Percentiles rank a stretch among this genome's conserved stretches.
These are phyloP conservation scores for Alfaro cultratus DNA, from an alignment of 2,797 vertebrate species.

Conservation along the genomic window DNA sequence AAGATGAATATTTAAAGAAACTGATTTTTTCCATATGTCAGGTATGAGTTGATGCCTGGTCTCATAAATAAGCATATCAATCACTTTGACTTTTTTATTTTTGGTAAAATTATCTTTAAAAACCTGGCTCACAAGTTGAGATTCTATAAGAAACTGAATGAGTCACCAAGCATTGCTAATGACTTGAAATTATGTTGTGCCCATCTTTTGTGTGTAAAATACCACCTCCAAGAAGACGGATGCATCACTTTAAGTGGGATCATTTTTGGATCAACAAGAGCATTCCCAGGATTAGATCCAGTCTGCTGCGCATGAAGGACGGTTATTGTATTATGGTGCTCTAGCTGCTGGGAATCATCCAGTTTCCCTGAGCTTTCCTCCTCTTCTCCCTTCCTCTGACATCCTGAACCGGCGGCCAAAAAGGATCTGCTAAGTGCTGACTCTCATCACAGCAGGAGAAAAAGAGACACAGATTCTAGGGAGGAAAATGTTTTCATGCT, in stretches of 20 bases:
- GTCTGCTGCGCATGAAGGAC: conserved; percentile 45
- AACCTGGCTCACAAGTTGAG: not conserved
- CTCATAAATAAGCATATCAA: not conserved
- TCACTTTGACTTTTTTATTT: not conserved
- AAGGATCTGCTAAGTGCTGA: conserved; percentile 59
- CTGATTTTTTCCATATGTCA: not conserved
- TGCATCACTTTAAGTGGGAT: conserved; percentile 21
- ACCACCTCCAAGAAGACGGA: conserved; percentile 30
- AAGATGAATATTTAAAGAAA: not conserved
- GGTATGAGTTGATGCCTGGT: not conserved
- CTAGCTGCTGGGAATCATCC: conserved; percentile 46
- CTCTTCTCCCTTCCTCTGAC: conserved; percentile 51
- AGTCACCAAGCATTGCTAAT: conserved; percentile 2
- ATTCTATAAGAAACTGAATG: not conserved
- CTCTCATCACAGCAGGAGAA: conserved; percentile 55
- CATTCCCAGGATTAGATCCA: conserved; percentile 38
- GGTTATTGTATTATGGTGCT: conserved; percentile 54
- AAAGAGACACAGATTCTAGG: conserved; percentile 54
- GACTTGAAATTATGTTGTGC: conserved; percentile 22
- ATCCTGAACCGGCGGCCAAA: conserved; percentile 66
- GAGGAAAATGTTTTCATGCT: conserved; percentile 45
- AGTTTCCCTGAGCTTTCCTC: conserved; percentile 40
- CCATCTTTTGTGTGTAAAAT: conserved; percentile 3
- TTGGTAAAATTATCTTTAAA: not conserved
- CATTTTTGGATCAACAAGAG: not conserved